Evolutionary conservation across 2,113 vertebrate genomes (phyloP).

Genomic region (Siniperca chuatsi): DNA sequence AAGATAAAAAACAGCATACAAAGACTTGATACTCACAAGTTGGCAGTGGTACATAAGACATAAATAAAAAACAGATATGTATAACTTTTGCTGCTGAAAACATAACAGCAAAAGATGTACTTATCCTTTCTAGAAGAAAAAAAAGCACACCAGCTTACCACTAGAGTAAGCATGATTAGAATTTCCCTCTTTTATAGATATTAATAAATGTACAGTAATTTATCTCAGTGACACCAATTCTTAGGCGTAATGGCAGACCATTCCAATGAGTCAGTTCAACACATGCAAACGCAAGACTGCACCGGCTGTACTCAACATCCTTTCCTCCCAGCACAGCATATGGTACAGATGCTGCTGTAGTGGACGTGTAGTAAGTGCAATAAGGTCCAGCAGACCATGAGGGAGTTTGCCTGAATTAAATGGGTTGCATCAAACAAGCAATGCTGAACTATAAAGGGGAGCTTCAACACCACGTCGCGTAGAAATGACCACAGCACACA

Average conservation of each 20-base stretch:
- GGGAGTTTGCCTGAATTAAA: slow-evolving; percentile 54
- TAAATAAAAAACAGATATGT: not conserved
- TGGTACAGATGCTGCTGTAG: slow-evolving; percentile 27
- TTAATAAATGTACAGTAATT: not conserved
- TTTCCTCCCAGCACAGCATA: not conserved
- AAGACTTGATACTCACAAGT: not conserved
- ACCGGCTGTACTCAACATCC: not conserved
- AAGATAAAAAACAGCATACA: slow-evolving; percentile 3
- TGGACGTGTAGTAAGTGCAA: slow-evolving; percentile 27
- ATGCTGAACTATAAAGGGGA: slow-evolving; percentile 30
- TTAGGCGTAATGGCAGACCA: not conserved
- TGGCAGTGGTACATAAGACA: not conserved
- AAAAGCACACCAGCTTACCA: not conserved
- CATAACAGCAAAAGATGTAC: not conserved
- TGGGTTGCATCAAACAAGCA: slow-evolving; percentile 55
- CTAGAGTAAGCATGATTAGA: not conserved
- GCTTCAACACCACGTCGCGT: slow-evolving; percentile 17
- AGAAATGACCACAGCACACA: slow-evolving; percentile 35
- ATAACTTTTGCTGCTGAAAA: not conserved
- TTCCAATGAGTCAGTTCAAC: not conserved
- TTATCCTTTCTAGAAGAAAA: not conserved
- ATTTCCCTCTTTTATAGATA: not conserved
- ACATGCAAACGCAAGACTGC: not conserved
- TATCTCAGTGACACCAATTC: not conserved
- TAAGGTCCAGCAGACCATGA: slow-evolving; percentile 47